A percentile compares a stretch with the other conserved stretches of the same genome.
These are phyloP conservation scores for Ecliptopera silaceata DNA, from an alignment of 2,888 invertebrate genomes.

Conservation along the genomic window DNA sequence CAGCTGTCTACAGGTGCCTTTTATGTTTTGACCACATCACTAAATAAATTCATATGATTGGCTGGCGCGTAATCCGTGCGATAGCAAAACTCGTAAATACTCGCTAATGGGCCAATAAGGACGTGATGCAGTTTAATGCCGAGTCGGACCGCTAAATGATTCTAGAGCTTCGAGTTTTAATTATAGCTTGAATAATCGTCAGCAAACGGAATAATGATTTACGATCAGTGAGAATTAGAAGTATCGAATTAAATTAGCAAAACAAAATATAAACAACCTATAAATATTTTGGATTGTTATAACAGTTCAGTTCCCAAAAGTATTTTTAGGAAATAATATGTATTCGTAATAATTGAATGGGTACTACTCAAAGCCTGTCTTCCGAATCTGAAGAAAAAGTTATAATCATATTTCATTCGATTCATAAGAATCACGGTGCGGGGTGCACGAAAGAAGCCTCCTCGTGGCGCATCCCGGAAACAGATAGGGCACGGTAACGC, in stretches of 20 bases:
- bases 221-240: neutral
- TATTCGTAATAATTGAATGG: no score
- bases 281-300: no score
- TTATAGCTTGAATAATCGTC: neutral
- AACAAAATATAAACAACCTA: no score
- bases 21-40: constrained; percentile 38
- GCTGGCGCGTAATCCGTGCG: constrained; percentile 42
- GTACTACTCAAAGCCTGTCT: no score
- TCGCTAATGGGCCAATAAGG: constrained; percentile 41
- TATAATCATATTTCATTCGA: no score
- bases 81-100: constrained; percentile 43
- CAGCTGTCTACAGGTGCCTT: neutral
- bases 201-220: neutral
- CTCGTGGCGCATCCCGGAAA: no score
- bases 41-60: constrained; percentile 65
- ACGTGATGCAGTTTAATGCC: constrained; percentile 42
- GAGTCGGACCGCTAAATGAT: constrained; percentile 38
- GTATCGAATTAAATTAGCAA: neutral
- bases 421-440: no score
- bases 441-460: no score
- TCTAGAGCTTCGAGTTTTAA: constrained; percentile 27
- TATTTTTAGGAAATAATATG: no score
- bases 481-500: no score
- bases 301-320: no score
- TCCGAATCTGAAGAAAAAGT: no score